These are phyloP conservation scores for Sterrhoptilus dennistouni DNA, from an alignment of 2,113 vertebrate species.

Conservation along the genomic window DNA sequence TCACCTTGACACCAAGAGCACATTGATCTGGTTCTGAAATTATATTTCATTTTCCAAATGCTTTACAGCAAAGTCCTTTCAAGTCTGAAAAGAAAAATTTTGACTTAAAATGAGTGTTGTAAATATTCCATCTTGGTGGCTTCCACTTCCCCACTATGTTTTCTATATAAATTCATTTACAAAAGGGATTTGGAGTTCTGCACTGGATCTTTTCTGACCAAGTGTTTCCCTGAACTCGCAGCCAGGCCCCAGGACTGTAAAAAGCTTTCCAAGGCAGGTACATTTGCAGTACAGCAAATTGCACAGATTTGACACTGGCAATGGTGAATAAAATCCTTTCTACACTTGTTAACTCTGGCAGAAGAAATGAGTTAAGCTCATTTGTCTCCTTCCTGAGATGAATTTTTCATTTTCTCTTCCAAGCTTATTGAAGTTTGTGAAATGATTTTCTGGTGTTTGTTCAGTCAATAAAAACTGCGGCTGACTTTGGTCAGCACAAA, in stretches of 20 bases:
- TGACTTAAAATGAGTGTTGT: background rate
- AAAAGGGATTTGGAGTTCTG: background rate
- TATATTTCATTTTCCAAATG: background rate
- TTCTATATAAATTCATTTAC: background rate
- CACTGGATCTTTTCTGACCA: background rate
- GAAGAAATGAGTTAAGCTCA: conserved; percentile 24
- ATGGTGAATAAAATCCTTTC: conserved; percentile 3
- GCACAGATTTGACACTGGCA: background rate
- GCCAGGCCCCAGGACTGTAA: background rate
- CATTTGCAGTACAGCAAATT: background rate
- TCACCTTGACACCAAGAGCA: background rate
- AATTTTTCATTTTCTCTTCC: conserved; percentile 48
- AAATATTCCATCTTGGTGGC: background rate
- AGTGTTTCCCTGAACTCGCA: background rate
- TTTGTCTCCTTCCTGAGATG: conserved; percentile 26
- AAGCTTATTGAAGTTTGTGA: background rate
- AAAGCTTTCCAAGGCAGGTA: background rate
- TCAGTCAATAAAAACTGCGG: conserved; percentile 38
- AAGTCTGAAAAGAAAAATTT: background rate
- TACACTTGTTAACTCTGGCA: conserved; percentile 15
- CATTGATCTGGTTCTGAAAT: background rate
- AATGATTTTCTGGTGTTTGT: conserved; percentile 21
- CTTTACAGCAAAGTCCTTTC: background rate
- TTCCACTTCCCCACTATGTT: background rate
- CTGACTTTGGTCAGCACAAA: conserved; percentile 2